phyloP scores from a whole-genome alignment of 2,888 invertebrate species.

The Stenichneumon culpator region DNA sequence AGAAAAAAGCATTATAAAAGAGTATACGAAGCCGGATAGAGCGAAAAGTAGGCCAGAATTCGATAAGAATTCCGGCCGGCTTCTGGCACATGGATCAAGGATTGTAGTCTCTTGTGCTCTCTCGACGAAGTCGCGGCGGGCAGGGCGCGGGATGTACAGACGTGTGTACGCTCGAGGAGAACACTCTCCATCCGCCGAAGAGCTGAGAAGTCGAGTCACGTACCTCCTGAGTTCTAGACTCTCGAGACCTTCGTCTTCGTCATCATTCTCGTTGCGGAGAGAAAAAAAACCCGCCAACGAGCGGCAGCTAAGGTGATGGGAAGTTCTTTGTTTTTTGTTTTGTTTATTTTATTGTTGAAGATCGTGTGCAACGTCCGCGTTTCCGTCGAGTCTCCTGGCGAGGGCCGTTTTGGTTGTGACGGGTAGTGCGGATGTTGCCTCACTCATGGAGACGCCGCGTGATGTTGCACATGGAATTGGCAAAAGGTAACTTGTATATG shows the following conservation, averaged over 20 bases:
- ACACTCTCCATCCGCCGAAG: conserved; percentile 43
- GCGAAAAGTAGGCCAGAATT: conserved; percentile 41
- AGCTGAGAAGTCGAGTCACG: conserved; percentile 66
- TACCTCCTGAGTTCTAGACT: conserved; percentile 50
- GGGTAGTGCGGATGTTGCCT: background rate
- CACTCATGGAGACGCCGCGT: background rate
- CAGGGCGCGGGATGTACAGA: conserved; percentile 9
- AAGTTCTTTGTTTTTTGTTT: background rate
- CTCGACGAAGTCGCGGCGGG: conserved; percentile 38
- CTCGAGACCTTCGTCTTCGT: conserved; percentile 55
- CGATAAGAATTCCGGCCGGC: conserved; percentile 61
- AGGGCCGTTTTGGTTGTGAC: background rate
- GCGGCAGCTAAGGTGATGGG: background rate
- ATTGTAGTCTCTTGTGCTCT: conserved; percentile 56
- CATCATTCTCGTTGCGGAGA: conserved; percentile 26
- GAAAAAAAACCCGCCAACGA: conserved; percentile 11
- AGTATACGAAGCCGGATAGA: background rate
- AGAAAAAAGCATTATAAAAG: background rate
- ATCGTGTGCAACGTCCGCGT: background rate
- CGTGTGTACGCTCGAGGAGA: conserved; percentile 47
- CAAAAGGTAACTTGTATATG: background rate
- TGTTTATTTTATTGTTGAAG: background rate
- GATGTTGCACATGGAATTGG: background rate
- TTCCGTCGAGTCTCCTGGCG: background rate
- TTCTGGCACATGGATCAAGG: conserved; percentile 65